Evolutionary conservation across 2,113 vertebrate genomes (phyloP), one percentile per base, ranked within the genome.

Genomic region (Carettochelys insculpta): DNA sequence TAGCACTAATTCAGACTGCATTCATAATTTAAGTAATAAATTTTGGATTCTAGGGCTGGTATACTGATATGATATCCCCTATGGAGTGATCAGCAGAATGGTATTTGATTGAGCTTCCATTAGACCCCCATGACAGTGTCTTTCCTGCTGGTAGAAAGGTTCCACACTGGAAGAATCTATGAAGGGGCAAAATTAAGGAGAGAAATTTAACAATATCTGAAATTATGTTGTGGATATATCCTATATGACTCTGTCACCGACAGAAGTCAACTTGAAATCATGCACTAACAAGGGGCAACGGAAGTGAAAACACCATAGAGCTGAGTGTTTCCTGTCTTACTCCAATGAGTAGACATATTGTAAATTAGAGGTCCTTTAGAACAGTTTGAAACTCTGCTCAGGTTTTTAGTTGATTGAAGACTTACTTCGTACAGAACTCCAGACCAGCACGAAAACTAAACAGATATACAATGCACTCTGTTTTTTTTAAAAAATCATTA

Each of bases 371-470:
- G 11, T 27, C 61, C 86, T 80, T 38, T 88, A 94, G 85, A 71
- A 90, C 27, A 88, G 77, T 91, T 91, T 82, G 56, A 91, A 91
- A 82, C 82, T 92, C 86, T 83, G 3, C 71, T 95, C 8, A 61
- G 50, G 93, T 16, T 68, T 5, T 90, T 92, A 85, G 77, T 91
- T n/a, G 13, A 65, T 93, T 93, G 83, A 95, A 53, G 51, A 61
- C n/a, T 88, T 87, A 38, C 53, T 11, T 92, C 45, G 80, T 47
- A 7, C 24, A 92, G 7, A 79, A 77, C 83, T 79, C 65, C 38
- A 77, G 38, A 52, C 58, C 5, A 92, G 61, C 76, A 87, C 73
- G 56, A 89, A 82, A 96, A 86, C 88, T 86, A 94, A 89, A 88
- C 10, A 68, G 61, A 87, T 88, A n/a, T n/a, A n/a, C n/a, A 3